Conservation (phyloP, 2,888 invertebrate species). For the Tricholauxania praeusta region DNA sequence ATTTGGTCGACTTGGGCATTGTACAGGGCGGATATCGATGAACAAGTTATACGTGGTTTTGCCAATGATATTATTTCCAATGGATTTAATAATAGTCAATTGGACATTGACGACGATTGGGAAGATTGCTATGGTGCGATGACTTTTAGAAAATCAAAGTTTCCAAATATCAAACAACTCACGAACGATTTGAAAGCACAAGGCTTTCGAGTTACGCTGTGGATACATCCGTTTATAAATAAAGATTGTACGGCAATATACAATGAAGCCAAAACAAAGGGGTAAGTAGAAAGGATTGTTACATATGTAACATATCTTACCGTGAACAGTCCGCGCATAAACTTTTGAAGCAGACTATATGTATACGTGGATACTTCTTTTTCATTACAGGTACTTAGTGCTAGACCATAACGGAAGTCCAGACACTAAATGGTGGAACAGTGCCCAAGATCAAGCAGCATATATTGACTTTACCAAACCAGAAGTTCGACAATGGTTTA, state of each 20-base stretch:
- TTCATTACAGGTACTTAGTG: slow-evolving; percentile 57
- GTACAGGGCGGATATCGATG: slow-evolving; percentile 74
- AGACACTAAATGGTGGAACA: slow-evolving; percentile 70
- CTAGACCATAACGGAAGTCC: slow-evolving; percentile 66
- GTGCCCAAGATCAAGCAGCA: slow-evolving; percentile 67
- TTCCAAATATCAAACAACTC: slow-evolving; percentile 76
- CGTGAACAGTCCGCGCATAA: no score
- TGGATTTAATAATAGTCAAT: slow-evolving; percentile 78
- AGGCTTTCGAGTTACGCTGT: slow-evolving; percentile 82
- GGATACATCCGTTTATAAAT: slow-evolving; percentile 91
- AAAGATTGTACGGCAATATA: slow-evolving; percentile 76
- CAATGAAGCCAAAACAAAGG: slow-evolving; percentile 71
- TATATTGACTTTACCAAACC: slow-evolving; percentile 79
- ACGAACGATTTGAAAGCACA: slow-evolving; percentile 73
- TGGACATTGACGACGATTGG: slow-evolving; percentile 92
- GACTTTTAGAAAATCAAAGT: slow-evolving; percentile 77
- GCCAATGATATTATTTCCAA: slow-evolving; percentile 76
- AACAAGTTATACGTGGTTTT: slow-evolving; percentile 73
- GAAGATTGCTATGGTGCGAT: slow-evolving; percentile 88
- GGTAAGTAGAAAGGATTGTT: slow-evolving; percentile 48
- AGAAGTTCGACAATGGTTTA: slow-evolving; percentile 72
- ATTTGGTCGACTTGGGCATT: slow-evolving; percentile 88
- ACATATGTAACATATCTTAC: no score
- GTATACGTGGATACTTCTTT: background rate
- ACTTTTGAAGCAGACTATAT: background rate